Conservation (phyloP, 2,113 vertebrate species). For the Oxyura jamaicensis region DNA sequence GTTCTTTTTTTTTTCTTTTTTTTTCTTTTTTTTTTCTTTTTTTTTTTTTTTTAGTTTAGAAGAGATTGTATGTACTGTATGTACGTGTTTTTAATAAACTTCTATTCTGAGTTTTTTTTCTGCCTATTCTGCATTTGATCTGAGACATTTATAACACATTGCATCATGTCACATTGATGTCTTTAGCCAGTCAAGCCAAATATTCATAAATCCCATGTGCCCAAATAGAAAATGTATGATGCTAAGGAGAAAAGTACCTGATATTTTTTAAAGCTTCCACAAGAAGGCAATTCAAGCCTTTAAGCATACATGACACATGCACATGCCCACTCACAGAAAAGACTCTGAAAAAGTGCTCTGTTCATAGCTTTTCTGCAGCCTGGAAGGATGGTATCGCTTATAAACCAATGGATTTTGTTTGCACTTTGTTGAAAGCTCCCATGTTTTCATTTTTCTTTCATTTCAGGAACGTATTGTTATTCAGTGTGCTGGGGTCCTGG, state of each 20-base stretch:
- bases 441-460: slow-evolving; percentile 38
- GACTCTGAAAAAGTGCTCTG: background rate
- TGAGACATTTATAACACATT: slow-evolving; percentile 57
- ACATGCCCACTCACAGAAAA: background rate
- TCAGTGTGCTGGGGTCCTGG: background rate
- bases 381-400: slow-evolving; percentile 16
- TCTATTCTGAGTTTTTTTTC: slow-evolving; percentile 52
- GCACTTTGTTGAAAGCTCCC: slow-evolving; percentile 1
- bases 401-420: background rate
- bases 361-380: background rate
- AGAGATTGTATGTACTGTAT: slow-evolving; percentile 36
- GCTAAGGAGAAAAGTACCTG: slow-evolving; percentile 37
- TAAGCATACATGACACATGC: background rate
- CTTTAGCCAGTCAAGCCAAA: slow-evolving; percentile 67
- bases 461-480: background rate
- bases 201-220: slow-evolving; percentile 60
- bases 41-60: slow-evolving; percentile 15
- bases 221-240: slow-evolving; percentile 30
- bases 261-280: slow-evolving; percentile 24
- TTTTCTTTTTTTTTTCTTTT: background rate
- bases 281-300: background rate
- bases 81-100: slow-evolving; percentile 73
- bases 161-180: slow-evolving; percentile 50
- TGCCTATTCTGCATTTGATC: slow-evolving; percentile 54
- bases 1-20: background rate